Evolutionary conservation across 2,888 invertebrate species (phyloP), one percentile per base, ranked within the genome.

Genomic region (Aphodius granarius): DNA sequence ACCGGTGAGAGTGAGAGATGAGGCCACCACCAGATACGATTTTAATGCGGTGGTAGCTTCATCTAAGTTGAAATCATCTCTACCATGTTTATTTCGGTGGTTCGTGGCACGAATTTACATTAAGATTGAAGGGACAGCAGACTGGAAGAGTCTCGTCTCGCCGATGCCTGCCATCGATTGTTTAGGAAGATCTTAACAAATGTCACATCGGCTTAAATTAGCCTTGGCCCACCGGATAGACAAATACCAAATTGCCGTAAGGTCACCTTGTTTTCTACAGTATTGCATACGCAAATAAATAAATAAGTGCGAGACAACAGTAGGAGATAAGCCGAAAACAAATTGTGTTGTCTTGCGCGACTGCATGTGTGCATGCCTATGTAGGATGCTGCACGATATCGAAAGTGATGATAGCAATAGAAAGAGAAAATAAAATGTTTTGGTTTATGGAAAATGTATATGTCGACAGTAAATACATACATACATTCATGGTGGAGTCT

Each of bases 181-280:
- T 43, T 43, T 43, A 43, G 43, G 43, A 77, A 78, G 78, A 76
- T 78, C 78, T 79, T 78, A 78, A 79, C 78, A 77, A 79, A 76
- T 78, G 78, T 77, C 78, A 75, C 75, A 79, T 79, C 71, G 64
- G 63, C 64, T 74, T 79, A 78, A 76, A 79, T 78, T 79, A 79
- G 78, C 79, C 79, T 79, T 79, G 79, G 78, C 79, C 76, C 77
- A 73, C 73, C 64, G 22, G 71, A 71, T 76, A 76, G 73, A 76
- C 64, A 73, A 62, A 63, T 16, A 75, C 63, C 63, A 22, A 76
- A 72, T 70, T 72, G 73, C 68, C 64, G 71, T 73, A 76, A 78
- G 79, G 79, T 79, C 79, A 79, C 79, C 79, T 79, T 79, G 79
- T 76, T 77, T 73, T 73, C 74, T 70, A 66, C 20, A 43, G 43